Conservation (phyloP, 2,113 vertebrate genomes). For the Ivindomyrus marchei region DNA sequence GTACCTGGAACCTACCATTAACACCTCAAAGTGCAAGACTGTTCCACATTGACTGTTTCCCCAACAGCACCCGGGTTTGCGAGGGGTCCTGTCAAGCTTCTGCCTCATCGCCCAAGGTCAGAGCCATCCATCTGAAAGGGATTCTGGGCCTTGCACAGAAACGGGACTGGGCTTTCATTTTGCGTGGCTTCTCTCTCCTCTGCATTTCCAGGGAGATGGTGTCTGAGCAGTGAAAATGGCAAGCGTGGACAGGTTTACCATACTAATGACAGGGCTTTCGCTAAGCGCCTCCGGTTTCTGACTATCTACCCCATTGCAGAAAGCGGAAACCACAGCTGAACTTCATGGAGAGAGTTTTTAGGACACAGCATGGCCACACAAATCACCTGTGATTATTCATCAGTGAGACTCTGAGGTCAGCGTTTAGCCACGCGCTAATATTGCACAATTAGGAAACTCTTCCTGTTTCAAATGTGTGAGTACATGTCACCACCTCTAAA, state of each 20-base stretch:
- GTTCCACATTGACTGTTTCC: background rate
- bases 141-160: background rate
- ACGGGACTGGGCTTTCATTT: background rate
- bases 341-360: background rate
- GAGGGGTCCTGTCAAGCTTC: background rate
- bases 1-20: background rate
- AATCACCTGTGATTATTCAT: background rate
- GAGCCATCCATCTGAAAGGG: background rate
- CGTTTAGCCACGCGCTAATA: background rate
- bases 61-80: background rate
- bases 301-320: background rate
- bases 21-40: background rate
- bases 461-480: background rate
- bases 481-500: background rate
- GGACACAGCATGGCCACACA: background rate
- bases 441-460: background rate
- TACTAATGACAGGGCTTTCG: background rate
- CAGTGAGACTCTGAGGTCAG: constrained; percentile 3
- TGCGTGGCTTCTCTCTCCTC: background rate
- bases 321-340: background rate
- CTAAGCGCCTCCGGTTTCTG: background rate
- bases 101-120: background rate
- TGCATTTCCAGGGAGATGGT: background rate
- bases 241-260: background rate
- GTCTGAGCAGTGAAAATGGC: background rate